Percentiles rank a stretch among this genome's conserved stretches.
Evolutionary conservation across 2,888 invertebrate species (phyloP).

Genomic region (Dynastes hyllus): DNA sequence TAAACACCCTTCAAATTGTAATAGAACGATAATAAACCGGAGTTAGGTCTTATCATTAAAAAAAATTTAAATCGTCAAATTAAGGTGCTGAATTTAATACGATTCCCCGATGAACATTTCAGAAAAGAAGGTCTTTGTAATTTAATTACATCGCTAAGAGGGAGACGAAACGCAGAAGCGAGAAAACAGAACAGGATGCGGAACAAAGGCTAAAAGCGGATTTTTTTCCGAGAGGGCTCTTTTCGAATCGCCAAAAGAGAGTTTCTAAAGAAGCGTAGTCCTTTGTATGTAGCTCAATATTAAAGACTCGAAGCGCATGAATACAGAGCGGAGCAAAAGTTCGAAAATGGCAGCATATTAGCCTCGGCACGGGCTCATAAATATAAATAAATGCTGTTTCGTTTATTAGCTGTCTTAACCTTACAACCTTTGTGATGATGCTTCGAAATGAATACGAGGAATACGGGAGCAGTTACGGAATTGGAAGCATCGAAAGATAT

Average conservation of each 20-base stretch:
- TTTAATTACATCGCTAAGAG: slow-evolving; percentile 16
- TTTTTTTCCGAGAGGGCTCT: slow-evolving; percentile 12
- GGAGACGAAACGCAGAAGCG: not conserved
- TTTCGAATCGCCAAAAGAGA: not conserved
- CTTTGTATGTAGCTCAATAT: slow-evolving; percentile 2
- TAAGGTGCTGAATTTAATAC: slow-evolving; percentile 11
- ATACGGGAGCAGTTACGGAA: not conserved
- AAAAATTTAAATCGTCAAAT: slow-evolving; percentile 6
- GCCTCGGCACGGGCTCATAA: not conserved
- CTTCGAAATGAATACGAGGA: not conserved
- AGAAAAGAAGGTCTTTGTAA: slow-evolving; percentile 19
- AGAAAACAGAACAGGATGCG: slow-evolving; percentile 4
- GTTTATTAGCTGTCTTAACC: not conserved
- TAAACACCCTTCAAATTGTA: too few relatives aligned
- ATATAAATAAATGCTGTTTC: slow-evolving; percentile 5
- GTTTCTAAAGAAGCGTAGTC: not conserved
- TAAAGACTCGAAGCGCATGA: not conserved
- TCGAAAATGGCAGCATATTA: not conserved
- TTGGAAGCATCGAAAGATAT: too few relatives aligned
- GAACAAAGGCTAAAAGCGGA: slow-evolving; percentile 5
- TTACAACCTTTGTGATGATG: not conserved
- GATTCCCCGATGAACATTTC: not conserved
- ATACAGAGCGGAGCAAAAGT: slow-evolving; percentile 4
- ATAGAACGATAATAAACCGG: not conserved
- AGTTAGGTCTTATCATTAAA: not conserved